Percentiles rank a stretch among this genome's conserved stretches.
Conservation (phyloP, 2,113 vertebrate species). For the Thamnophis sirtalis region DNA sequence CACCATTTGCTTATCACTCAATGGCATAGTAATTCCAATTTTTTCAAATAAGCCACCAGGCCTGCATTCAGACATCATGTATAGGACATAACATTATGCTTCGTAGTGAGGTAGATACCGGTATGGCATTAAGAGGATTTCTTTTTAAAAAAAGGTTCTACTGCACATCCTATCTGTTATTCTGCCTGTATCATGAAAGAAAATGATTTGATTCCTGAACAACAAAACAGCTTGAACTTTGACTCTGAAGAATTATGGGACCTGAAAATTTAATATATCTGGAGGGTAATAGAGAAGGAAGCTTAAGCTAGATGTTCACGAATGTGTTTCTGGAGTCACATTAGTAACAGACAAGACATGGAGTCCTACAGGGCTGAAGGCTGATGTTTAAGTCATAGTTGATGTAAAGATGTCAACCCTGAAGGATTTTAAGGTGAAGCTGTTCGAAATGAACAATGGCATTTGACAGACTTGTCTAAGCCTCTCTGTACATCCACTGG, state of each 20-base stretch:
- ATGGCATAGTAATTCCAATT: background rate
- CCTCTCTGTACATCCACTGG: background rate
- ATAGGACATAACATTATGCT: background rate
- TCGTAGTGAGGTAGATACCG: background rate
- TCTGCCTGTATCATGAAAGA: background rate
- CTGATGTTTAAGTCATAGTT: background rate
- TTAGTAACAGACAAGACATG: background rate
- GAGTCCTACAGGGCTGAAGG: background rate
- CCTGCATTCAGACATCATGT: background rate
- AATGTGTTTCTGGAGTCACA: background rate
- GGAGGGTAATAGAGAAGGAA: background rate
- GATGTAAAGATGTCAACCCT: background rate
- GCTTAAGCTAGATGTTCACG: background rate
- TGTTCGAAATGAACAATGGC: background rate
- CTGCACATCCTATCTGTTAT: background rate
- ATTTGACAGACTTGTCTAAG: background rate
- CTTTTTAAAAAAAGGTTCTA: background rate
- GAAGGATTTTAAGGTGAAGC: background rate
- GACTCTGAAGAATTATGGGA: background rate
- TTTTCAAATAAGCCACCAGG: background rate
- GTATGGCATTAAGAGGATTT: background rate
- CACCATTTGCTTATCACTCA: background rate
- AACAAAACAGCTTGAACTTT: background rate
- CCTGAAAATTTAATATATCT: background rate
- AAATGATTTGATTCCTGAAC: background rate